Evolutionary conservation across 2,797 vertebrate genomes (phyloP).

Genomic region (Labroides dimidiatus): DNA sequence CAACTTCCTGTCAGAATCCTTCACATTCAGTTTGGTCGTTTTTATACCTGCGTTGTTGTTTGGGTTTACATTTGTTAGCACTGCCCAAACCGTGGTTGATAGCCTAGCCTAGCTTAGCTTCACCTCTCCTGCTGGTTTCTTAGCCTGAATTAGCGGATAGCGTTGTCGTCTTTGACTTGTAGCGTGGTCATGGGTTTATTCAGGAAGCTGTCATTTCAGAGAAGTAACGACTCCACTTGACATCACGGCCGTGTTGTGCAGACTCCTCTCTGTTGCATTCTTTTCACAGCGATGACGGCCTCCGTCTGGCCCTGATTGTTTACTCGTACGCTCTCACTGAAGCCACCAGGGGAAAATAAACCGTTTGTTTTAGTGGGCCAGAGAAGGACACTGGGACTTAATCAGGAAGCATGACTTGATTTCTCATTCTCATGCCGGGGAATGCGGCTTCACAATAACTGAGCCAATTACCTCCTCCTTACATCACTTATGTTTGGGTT

Average conservation of each 20-base stretch:
- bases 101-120: no score
- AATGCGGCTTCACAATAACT: slow-evolving; percentile 3
- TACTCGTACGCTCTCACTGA: background rate
- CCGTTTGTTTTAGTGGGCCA: slow-evolving; percentile 1
- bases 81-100: no score
- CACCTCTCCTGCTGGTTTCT: no score
- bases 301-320: slow-evolving; percentile 16
- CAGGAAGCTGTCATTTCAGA: background rate
- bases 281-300: background rate
- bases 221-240: background rate
- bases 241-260: background rate
- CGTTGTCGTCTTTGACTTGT: no score
- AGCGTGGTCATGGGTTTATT: background rate
- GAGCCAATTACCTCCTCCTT: background rate
- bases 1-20: no score
- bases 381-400: slow-evolving; percentile 27
- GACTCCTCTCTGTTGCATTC: background rate
- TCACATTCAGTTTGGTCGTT: no score
- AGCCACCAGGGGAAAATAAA: slow-evolving; percentile 37
- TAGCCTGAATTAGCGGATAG: no score
- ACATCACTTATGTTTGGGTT: background rate
- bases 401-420: slow-evolving; percentile 40
- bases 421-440: slow-evolving; percentile 9
- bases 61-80: no score
- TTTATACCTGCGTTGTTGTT: no score